Conservation (phyloP, 2,113 vertebrate species). For the Jacana jacana region DNA sequence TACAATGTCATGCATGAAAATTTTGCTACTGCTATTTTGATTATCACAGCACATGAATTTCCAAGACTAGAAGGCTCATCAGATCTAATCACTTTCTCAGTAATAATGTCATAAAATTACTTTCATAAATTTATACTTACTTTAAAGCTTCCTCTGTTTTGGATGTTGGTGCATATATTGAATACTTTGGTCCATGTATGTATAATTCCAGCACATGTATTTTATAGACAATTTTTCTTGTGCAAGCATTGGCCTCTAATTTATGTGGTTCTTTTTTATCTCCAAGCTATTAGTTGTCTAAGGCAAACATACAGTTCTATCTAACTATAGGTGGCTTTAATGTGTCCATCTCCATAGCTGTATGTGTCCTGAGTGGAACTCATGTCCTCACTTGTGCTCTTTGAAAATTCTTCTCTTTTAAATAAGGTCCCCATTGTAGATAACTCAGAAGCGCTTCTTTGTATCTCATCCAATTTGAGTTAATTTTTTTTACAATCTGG, state of each 20-base stretch:
- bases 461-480: not conserved
- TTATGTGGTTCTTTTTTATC: not conserved
- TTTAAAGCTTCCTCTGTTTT: not conserved
- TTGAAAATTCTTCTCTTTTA: not conserved
- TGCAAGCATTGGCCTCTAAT: not conserved
- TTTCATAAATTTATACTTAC: not conserved
- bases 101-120: not conserved
- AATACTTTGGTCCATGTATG: not conserved
- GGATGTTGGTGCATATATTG: not conserved
- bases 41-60: not conserved
- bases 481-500: not conserved
- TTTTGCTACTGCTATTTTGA: not conserved
- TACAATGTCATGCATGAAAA: not conserved
- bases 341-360: not conserved
- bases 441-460: not conserved
- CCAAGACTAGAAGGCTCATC: not conserved
- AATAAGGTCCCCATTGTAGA: not conserved
- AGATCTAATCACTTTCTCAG: not conserved
- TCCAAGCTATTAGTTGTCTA: not conserved
- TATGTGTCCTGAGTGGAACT: not conserved
- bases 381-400: not conserved
- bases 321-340: not conserved
- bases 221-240: not conserved
- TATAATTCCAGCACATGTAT: not conserved
- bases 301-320: not conserved